Evolutionary conservation across 1,140 invertebrate species (phyloP).

Genomic region (Patella vulgata): DNA sequence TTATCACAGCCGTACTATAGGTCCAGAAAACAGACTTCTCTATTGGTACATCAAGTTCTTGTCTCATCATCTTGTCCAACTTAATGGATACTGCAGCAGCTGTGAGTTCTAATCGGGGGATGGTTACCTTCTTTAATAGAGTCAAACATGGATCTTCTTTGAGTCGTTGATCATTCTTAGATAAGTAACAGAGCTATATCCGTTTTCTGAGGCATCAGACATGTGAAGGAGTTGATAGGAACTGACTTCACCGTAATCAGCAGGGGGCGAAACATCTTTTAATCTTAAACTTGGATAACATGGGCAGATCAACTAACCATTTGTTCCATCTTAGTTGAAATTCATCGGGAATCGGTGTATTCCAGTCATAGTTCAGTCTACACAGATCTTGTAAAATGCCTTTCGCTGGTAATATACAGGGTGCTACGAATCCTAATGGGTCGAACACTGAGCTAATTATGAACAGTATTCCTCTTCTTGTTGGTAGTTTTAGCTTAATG

Average conservation of each 20-base stretch:
- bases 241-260: slow-evolving; percentile 6
- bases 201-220: slow-evolving; percentile 3
- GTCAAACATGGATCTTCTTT: slow-evolving; percentile 30
- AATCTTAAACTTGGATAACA: slow-evolving; percentile 5
- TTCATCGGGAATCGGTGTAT: slow-evolving; percentile 15
- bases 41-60: slow-evolving; percentile 15
- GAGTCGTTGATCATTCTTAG: slow-evolving; percentile 9
- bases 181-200: slow-evolving; percentile 19
- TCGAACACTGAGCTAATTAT: slow-evolving; percentile 25
- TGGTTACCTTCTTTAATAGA: slow-evolving; percentile 62
- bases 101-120: slow-evolving; percentile 68
- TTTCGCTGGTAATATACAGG: slow-evolving; percentile 20
- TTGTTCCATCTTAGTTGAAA: slow-evolving; percentile 16
- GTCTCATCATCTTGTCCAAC: slow-evolving; percentile 7
- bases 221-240: slow-evolving; percentile 10
- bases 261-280: slow-evolving; percentile 14
- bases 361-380: slow-evolving; percentile 21
- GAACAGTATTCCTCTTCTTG: slow-evolving; percentile 25
- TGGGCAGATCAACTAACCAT: slow-evolving; percentile 15
- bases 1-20: slow-evolving; percentile 25
- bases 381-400: slow-evolving; percentile 21
- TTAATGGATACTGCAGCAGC: slow-evolving; percentile 58
- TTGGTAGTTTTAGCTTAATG: slow-evolving; percentile 5
- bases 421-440: slow-evolving; percentile 27
- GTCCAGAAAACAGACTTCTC: slow-evolving; percentile 21